Percentiles rank a stretch among this genome's conserved stretches.
Evolutionary conservation across 2,797 vertebrate genomes (phyloP).

Genomic region (Tenualosa thibaudeaui): DNA sequence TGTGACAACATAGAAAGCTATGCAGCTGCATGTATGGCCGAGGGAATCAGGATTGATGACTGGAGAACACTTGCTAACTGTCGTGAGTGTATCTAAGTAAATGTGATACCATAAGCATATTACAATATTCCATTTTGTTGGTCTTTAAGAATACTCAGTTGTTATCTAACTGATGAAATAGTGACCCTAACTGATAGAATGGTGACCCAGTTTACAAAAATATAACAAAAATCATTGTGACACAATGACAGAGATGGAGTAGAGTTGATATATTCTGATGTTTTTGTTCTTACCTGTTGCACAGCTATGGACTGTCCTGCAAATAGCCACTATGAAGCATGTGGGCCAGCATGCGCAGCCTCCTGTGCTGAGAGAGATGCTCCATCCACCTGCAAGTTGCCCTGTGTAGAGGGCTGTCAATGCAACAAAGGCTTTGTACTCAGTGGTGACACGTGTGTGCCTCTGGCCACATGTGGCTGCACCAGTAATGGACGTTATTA

Average conservation of each 20-base stretch:
- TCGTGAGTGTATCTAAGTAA: conserved; percentile 40
- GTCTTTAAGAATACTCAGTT: too few species aligned
- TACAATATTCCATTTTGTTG: too few species aligned
- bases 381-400: conserved; percentile 26
- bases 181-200: too few species aligned
- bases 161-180: too few species aligned
- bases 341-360: conserved; percentile 66
- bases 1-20: conserved; percentile 56
- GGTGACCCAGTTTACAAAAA: too few species aligned
- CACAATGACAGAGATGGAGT: too few species aligned
- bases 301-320: conserved; percentile 65
- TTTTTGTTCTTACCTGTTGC: background rate
- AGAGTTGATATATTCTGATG: too few species aligned
- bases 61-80: conserved; percentile 55
- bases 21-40: conserved; percentile 47
- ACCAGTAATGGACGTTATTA: conserved; percentile 45
- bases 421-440: conserved; percentile 56
- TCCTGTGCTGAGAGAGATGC: conserved; percentile 56
- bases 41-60: conserved; percentile 45
- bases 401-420: conserved; percentile 61
- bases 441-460: conserved; percentile 50
- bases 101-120: background rate
- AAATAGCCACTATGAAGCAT: conserved; percentile 74
- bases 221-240: too few species aligned
- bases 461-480: conserved; percentile 46